Evolutionary conservation across 2,888 invertebrate genomes (phyloP).

Genomic region (Eupithecia exiguata): DNA sequence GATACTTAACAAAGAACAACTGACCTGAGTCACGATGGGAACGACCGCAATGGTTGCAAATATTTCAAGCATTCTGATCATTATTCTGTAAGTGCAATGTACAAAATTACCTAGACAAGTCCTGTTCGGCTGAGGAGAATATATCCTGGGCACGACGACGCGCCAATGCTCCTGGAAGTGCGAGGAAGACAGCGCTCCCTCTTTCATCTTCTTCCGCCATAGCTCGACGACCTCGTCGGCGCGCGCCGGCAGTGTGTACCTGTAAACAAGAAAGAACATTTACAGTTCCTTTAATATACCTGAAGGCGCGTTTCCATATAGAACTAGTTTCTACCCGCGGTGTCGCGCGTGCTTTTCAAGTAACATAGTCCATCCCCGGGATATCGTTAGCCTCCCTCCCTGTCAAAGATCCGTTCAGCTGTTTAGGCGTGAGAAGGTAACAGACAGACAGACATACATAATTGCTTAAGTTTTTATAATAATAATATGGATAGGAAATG

Average conservation of each 20-base stretch:
- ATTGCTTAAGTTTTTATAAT: too few relatives aligned
- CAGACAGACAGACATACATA: too few relatives aligned
- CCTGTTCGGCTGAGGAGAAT: constrained; percentile 87
- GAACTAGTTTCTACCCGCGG: too few relatives aligned
- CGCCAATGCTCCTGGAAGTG: constrained; percentile 90
- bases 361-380: too few relatives aligned
- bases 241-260: constrained; percentile 71
- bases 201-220: constrained; percentile 86
- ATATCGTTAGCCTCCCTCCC: too few relatives aligned
- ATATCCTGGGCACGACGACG: constrained; percentile 88
- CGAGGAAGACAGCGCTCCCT: constrained; percentile 82
- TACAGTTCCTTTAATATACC: neutral
- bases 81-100: neutral
- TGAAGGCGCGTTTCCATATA: neutral
- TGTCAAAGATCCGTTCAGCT: too few relatives aligned
- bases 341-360: too few relatives aligned
- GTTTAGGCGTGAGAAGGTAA: too few relatives aligned
- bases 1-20: too few relatives aligned
- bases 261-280: constrained; percentile 43
- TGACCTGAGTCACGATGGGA: neutral
- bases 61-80: neutral
- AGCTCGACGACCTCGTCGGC: constrained; percentile 75
- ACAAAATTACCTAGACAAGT: constrained; percentile 83
- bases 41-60: neutral
- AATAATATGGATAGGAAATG: too few relatives aligned